Evolutionary conservation across 1,140 invertebrate species (phyloP).

Genomic region (Trissolcus basalis): DNA sequence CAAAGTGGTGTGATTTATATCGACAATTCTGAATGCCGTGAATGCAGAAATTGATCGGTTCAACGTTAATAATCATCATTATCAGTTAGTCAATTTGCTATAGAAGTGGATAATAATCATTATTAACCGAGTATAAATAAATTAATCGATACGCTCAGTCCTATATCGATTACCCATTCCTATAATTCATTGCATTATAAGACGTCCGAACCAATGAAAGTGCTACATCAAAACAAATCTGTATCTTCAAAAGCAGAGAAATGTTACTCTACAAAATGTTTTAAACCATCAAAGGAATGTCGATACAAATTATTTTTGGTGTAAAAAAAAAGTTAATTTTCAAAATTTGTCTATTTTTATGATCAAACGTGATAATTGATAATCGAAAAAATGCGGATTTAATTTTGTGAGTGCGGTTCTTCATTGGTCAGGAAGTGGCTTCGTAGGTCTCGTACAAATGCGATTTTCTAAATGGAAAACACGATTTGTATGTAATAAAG

Average conservation of each 20-base stretch:
- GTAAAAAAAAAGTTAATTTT: too few relatives aligned
- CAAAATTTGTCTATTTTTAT: too few relatives aligned
- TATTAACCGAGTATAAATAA: slow-evolving; percentile 21
- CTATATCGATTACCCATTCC: slow-evolving; percentile 29
- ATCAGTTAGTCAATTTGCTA: slow-evolving; percentile 7
- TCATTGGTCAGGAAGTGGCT: slow-evolving; percentile 8
- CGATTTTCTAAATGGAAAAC: slow-evolving; percentile 9
- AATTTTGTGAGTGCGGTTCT: too few relatives aligned
- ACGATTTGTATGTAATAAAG: slow-evolving; percentile 16
- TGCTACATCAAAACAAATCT: too few relatives aligned
- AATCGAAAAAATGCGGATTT: too few relatives aligned
- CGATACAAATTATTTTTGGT: too few relatives aligned
- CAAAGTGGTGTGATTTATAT: background rate
- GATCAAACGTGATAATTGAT: too few relatives aligned
- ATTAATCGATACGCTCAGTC: slow-evolving; percentile 12
- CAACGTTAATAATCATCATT: slow-evolving; percentile 36
- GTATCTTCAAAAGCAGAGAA: too few relatives aligned
- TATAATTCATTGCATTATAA: slow-evolving; percentile 21
- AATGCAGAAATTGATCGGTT: slow-evolving; percentile 35
- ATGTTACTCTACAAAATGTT: too few relatives aligned
- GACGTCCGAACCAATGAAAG: slow-evolving; percentile 26
- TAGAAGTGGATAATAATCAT: slow-evolving; percentile 30
- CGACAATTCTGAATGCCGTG: slow-evolving; percentile 10
- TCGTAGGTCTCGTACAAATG: slow-evolving; percentile 13
- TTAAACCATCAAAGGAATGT: too few relatives aligned